A percentile compares a stretch with the other conserved stretches of the same genome.
phyloP scores from a whole-genome alignment of 2,888 invertebrate genomes.

The Theretra japonica region DNA sequence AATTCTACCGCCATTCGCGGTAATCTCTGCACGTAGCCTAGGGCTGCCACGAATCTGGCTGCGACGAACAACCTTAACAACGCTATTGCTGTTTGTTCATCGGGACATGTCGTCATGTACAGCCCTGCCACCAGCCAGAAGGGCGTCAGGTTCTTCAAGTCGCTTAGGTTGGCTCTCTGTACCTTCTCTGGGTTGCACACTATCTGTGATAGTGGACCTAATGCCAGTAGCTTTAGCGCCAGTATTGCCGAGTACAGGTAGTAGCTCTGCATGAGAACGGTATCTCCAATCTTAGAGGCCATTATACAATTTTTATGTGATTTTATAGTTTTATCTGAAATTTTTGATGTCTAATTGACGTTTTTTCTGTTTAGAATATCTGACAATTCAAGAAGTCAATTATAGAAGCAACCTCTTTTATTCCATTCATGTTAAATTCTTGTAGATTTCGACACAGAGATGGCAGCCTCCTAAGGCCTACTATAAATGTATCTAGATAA shows the following conservation, averaged over 20 bases:
- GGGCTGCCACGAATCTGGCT: slow-evolving; percentile 52
- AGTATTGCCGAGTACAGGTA: slow-evolving; percentile 46
- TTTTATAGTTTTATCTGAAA: neutral
- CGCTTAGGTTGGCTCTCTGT: slow-evolving; percentile 59
- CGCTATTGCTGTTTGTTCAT: slow-evolving; percentile 43
- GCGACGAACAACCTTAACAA: slow-evolving; percentile 52
- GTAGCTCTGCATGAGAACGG: slow-evolving; percentile 42
- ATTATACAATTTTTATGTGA: neutral
- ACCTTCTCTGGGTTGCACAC: slow-evolving; percentile 51
- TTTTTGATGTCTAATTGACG: slow-evolving; percentile 4
- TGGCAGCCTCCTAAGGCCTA: too few relatives aligned
- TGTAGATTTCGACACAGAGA: too few relatives aligned
- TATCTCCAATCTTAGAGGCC: neutral
- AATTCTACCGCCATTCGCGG: slow-evolving; percentile 46
- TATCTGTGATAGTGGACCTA: slow-evolving; percentile 53
- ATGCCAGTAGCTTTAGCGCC: slow-evolving; percentile 46
- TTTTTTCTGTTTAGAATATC: neutral
- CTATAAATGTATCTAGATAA: too few relatives aligned
- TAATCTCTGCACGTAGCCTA: slow-evolving; percentile 50
- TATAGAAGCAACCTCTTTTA: neutral
- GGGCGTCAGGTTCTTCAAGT: slow-evolving; percentile 62
- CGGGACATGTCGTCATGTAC: slow-evolving; percentile 60
- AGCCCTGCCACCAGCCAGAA: slow-evolving; percentile 66
- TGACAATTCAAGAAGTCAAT: neutral
- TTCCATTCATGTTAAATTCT: neutral